Evolutionary conservation across 2,113 vertebrate species (phyloP), one percentile per base, ranked within the genome.

Genomic region (Nothocercus julius): DNA sequence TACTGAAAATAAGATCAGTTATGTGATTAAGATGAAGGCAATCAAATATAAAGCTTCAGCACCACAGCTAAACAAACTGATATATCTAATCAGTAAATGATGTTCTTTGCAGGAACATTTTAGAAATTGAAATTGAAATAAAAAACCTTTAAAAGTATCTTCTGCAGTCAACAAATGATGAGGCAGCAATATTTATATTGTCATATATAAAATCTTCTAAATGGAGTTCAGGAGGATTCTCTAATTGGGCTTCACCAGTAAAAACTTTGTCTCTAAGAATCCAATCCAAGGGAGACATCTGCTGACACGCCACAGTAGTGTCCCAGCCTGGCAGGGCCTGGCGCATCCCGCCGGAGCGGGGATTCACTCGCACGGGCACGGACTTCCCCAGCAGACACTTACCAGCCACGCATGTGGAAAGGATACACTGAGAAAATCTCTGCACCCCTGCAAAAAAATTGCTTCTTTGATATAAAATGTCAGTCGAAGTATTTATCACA

Each of bases 281-380:
- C 13, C 36, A 54, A 90, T 96, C 14, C 97, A 97, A 97, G 97
- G 91, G 97, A 87, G 97, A 89, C 97, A 92, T 68, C 97, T 95
- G 94, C 95, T 96, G 97, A 94, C 16, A 36, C 47, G 34, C 12
- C 8, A 7, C 11, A 15, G 75, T 68, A 82, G 70, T 93, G 83
- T 77, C 81, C 14, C 47, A 53, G n/a, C 77, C 49, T 45, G 0
- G 20, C 18, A 1, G 13, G 9, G 42, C 2, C 27, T 3, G 40
- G 21, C 24, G 2, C 59, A 2, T 40, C 17, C 68, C 44, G 3
- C 45, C 0, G 7, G 34, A 61, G 59, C 56, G 36, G 63, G 20
- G 28, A 6, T 82, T 9, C 9, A 3, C 24, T 67, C 9, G 1
- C 24, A 40, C 20, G 3, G 1, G 13, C 18, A 9, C 30, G 3